Evolutionary conservation across 2,113 vertebrate species (phyloP).

Genomic region (Ailuropoda melanoleuca): DNA sequence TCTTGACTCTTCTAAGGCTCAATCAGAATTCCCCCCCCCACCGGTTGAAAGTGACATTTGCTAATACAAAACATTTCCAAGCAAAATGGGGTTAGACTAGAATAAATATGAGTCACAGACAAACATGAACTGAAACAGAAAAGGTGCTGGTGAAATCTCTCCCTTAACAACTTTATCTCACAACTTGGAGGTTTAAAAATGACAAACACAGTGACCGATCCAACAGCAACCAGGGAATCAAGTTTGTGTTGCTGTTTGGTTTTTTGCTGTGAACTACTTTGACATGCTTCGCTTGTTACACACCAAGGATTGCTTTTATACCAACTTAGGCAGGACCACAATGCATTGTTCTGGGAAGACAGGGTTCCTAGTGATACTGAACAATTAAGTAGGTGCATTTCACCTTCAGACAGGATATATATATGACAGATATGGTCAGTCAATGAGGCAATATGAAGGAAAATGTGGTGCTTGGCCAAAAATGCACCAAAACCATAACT

Average conservation of each 20-base stretch:
- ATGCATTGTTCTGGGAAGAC: background rate
- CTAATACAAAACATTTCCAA: conserved; percentile 60
- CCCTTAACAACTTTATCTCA: conserved; percentile 24
- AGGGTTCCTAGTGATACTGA: background rate
- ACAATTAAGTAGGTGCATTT: background rate
- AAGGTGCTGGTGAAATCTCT: conserved; percentile 44
- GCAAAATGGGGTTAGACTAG: conserved; percentile 39
- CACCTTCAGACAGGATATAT: background rate
- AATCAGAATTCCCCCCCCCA: conserved; percentile 52
- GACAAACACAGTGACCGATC: background rate
- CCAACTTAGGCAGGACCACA: background rate
- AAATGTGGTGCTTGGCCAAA: background rate
- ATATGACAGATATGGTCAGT: background rate
- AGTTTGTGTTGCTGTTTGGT: background rate
- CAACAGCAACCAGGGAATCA: background rate
- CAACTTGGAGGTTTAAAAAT: background rate
- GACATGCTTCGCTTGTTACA: background rate
- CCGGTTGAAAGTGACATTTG: conserved; percentile 60
- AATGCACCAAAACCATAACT: background rate
- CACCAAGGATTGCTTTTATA: background rate
- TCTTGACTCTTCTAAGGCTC: conserved; percentile 36
- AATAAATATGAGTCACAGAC: conserved; percentile 60
- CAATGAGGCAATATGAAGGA: background rate
- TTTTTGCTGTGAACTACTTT: background rate
- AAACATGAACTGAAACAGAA: conserved; percentile 59